phyloP scores from a whole-genome alignment of 2,888 invertebrate species.

The Danaus chrysippus region DNA sequence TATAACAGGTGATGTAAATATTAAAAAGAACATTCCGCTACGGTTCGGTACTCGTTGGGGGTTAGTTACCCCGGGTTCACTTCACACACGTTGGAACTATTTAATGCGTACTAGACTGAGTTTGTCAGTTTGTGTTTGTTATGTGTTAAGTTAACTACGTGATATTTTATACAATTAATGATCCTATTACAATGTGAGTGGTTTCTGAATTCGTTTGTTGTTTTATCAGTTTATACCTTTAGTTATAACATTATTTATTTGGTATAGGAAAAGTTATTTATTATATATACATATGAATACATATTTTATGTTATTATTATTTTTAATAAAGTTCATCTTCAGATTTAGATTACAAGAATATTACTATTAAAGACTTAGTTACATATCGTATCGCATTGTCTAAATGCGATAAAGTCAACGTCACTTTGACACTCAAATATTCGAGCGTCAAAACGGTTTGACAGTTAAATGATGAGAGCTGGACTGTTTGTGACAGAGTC shows the following conservation, averaged over 20 bases:
- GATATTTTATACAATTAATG: conserved; percentile 30
- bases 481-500: conserved; percentile 30
- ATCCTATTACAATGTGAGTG: conserved; percentile 34
- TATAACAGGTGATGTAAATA: not conserved
- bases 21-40: conserved; percentile 51
- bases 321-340: too few relatives aligned
- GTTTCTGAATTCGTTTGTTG: conserved; percentile 1
- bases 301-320: too few relatives aligned
- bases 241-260: not conserved
- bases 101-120: not conserved
- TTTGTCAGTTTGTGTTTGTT: conserved; percentile 7
- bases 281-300: too few relatives aligned
- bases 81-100: conserved; percentile 63
- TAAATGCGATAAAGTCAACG: conserved; percentile 12
- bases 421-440: conserved; percentile 29
- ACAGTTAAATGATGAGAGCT: too few relatives aligned
- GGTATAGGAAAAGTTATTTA: not conserved
- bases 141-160: conserved; percentile 22
- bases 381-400: conserved; percentile 17
- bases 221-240: not conserved
- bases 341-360: too few relatives aligned
- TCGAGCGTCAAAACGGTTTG: conserved; percentile 31
- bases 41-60: conserved; percentile 66
- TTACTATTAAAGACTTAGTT: too few relatives aligned
- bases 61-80: conserved; percentile 69